Percentiles rank a stretch among this genome's conserved stretches.
phyloP scores from a whole-genome alignment of 2,888 invertebrate species.

The Apantesis nais region DNA sequence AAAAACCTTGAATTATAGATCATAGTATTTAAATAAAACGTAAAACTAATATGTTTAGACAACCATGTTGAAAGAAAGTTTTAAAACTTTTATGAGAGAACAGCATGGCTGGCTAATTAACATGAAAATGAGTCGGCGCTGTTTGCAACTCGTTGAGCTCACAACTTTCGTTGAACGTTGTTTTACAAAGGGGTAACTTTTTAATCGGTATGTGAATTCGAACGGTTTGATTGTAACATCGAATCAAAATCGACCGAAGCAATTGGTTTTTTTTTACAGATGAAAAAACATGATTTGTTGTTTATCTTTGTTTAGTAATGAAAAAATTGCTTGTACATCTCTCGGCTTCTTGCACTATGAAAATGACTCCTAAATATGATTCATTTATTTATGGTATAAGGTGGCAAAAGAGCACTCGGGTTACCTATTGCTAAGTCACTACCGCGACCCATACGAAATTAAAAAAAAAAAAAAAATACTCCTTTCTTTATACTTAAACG shows the following conservation, averaged over 20 bases:
- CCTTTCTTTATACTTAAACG: too few species aligned
- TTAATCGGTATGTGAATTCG: neutral
- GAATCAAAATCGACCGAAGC: neutral
- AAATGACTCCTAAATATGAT: neutral
- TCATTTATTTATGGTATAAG: neutral
- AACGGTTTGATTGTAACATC: neutral
- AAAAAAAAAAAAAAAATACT: too few species aligned
- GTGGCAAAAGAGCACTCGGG: too few species aligned
- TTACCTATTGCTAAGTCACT: too few species aligned
- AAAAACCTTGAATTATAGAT: neutral
- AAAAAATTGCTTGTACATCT: neutral
- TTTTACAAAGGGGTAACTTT: neutral
- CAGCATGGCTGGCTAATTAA: neutral
- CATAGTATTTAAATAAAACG: neutral
- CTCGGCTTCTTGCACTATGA: neutral
- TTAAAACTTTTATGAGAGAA: constrained; percentile 7
- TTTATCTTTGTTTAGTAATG: neutral
- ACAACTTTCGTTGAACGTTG: neutral
- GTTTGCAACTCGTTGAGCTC: constrained; percentile 2
- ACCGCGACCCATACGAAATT: too few species aligned
- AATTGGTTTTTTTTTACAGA: neutral
- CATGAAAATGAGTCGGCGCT: constrained; percentile 9
- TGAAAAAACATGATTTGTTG: neutral
- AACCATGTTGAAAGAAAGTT: neutral
- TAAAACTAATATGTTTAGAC: neutral